phyloP scores from a whole-genome alignment of 1,140 invertebrate genomes.

The Bradysia coprophila region DNA sequence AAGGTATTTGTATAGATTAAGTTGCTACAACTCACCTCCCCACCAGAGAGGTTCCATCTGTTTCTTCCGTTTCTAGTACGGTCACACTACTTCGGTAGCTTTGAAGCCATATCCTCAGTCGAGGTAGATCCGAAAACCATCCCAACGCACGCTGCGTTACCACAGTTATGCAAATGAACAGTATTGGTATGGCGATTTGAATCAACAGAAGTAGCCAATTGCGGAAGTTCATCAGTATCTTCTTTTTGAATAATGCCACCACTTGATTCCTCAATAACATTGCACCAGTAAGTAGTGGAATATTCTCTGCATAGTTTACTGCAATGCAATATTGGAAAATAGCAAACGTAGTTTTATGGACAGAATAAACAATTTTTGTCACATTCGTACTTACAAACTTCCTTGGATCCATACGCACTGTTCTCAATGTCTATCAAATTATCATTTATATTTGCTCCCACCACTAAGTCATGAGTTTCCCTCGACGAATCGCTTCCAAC shows the following conservation, averaged over 20 bases:
- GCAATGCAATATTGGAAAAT: background rate
- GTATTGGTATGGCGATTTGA: slow-evolving; percentile 31
- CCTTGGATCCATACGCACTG: background rate
- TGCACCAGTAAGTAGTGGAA: slow-evolving; percentile 11
- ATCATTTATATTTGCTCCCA: slow-evolving; percentile 4
- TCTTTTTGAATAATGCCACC: slow-evolving; percentile 35
- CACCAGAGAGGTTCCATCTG: no score
- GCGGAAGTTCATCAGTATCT: slow-evolving; percentile 27
- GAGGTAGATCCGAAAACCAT: slow-evolving; percentile 24
- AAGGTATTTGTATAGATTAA: no score
- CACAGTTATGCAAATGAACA: slow-evolving; percentile 33
- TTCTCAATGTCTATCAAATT: background rate
- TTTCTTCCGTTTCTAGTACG: slow-evolving; percentile 1
- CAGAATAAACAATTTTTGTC: background rate
- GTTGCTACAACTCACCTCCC: no score
- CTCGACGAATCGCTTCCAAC: slow-evolving; percentile 12
- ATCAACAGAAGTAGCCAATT: slow-evolving; percentile 29
- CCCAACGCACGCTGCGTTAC: slow-evolving; percentile 27
- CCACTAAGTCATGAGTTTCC: slow-evolving; percentile 7
- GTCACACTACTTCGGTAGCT: background rate
- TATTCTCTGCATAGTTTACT: background rate
- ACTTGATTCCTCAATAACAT: slow-evolving; percentile 30
- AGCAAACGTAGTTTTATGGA: background rate
- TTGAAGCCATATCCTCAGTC: slow-evolving; percentile 9
- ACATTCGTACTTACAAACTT: background rate